Percentiles rank a stretch among this genome's conserved stretches.
Evolutionary conservation across 2,888 invertebrate species (phyloP).

Genomic region (Tanytarsus gracilentus): DNA sequence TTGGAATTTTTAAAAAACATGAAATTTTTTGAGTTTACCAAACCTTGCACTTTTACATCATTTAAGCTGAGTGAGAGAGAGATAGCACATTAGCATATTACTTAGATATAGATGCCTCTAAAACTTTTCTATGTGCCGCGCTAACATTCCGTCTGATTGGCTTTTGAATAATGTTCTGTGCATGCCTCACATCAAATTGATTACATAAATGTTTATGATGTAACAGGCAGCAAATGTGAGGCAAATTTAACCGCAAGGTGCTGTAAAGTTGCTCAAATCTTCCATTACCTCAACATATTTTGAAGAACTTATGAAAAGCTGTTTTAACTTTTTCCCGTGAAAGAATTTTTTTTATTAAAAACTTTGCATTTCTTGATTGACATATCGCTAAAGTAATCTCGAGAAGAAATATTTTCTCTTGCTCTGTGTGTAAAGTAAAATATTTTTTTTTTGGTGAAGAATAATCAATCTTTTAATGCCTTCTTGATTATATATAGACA

Average conservation of each 20-base stretch:
- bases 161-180: conserved; percentile 13
- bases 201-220: conserved; percentile 26
- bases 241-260: conserved; percentile 23
- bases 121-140: neutral
- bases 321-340: neutral
- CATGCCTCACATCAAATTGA: conserved; percentile 16
- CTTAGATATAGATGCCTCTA: neutral
- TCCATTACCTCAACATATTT: neutral
- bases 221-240: conserved; percentile 14
- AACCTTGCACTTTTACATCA: no score
- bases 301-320: neutral
- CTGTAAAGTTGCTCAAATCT: conserved; percentile 2
- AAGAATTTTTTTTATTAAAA: neutral
- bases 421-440: neutral
- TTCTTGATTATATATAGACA: conserved; percentile 2
- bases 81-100: no score
- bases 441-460: neutral
- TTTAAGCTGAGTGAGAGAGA: no score
- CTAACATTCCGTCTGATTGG: neutral
- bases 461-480: conserved; percentile 8
- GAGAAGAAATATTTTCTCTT: neutral
- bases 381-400: neutral
- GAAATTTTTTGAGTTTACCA: no score
- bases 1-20: no score
- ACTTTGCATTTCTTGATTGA: conserved; percentile 2